Evolutionary conservation across 2,113 vertebrate genomes (phyloP), one percentile per base, ranked within the genome.

Genomic region (Phycodurus eques): DNA sequence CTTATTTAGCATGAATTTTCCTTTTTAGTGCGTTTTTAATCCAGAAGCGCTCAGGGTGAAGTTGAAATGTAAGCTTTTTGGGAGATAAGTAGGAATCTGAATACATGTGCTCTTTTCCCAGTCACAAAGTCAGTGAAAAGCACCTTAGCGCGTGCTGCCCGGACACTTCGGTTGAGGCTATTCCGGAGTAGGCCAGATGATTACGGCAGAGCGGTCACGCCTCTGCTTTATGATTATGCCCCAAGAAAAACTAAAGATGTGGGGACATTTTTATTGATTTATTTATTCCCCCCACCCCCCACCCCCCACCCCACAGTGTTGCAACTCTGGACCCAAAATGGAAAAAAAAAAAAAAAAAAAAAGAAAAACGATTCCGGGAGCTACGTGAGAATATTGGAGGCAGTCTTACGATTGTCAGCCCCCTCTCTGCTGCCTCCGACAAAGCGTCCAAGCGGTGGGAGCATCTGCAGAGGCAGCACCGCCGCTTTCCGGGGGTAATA

Each of bases 401-500:
- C 76, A 73, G 75, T 81, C 54, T 70, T 77, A 76, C 86, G 77
- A 79, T 35, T 44, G 67, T 76, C 80, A 77, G 79, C 79, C 78
- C 78, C 51, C 33, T 83, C 82, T 72, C 35, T 54, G 79, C 59
- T 69, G 69, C 73, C 27, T 6, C 71, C 83, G 82, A 85, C 74
- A 84, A 87, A 84, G 80, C 79, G 79, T 83, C 76, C 77, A 82
- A 83, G 76, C 64, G 60, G 71, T 7, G 70, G 17, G 80, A 87
- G 82, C 83, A 82, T 85, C 73, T 88, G 83, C 82, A 87, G 76
- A 71, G 81, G 61, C 77, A 77, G 70, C 77, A 71, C 20, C 77
- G 87, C 78, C 17, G 12, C 44, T 46, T 82, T 84, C 82, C 78
- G 17, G 60, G 60, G 83, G 80, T 87, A 88, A 87, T 89, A 87